Conservation (phyloP, 1,140 invertebrate genomes). For the Ericerus pela region DNA sequence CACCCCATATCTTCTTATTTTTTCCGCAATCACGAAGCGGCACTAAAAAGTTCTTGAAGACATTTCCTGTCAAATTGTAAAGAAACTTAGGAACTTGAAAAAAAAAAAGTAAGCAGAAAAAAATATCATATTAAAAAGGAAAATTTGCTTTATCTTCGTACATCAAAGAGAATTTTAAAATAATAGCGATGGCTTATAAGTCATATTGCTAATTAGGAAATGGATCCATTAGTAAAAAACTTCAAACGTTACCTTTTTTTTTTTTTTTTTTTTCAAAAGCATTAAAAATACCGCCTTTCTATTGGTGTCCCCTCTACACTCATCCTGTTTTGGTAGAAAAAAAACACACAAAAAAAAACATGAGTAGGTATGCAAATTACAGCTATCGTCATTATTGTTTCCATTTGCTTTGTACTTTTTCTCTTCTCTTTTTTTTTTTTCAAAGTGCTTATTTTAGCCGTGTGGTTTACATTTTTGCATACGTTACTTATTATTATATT, state of each 20-base stretch:
- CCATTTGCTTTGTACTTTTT: conserved; percentile 6
- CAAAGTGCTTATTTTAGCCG: not conserved
- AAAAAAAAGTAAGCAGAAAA: too few species aligned
- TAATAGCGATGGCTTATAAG: conserved; percentile 6
- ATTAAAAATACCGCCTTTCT: not conserved
- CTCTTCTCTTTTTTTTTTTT: not conserved
- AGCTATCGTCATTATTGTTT: conserved; percentile 9
- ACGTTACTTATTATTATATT: conserved; percentile 11
- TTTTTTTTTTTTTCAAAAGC: conserved; percentile 10
- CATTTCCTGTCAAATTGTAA: too few species aligned
- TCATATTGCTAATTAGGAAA: conserved; percentile 11
- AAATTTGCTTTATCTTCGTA: conserved; percentile 1
- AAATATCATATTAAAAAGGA: too few species aligned
- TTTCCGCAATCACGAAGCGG: too few species aligned
- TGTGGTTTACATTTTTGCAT: conserved; percentile 8
- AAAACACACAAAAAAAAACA: not conserved
- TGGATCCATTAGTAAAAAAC: conserved; percentile 7
- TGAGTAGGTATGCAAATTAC: conserved; percentile 5
- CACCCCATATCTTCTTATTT: too few species aligned
- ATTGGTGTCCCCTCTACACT: too few species aligned
- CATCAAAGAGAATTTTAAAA: not conserved
- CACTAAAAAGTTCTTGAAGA: too few species aligned
- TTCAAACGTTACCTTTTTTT: too few species aligned
- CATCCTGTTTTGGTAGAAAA: too few species aligned
- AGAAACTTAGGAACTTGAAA: too few species aligned